These are phyloP conservation scores for Chloebia gouldiae DNA, from an alignment of 2,113 vertebrate species.

Conservation along the genomic window DNA sequence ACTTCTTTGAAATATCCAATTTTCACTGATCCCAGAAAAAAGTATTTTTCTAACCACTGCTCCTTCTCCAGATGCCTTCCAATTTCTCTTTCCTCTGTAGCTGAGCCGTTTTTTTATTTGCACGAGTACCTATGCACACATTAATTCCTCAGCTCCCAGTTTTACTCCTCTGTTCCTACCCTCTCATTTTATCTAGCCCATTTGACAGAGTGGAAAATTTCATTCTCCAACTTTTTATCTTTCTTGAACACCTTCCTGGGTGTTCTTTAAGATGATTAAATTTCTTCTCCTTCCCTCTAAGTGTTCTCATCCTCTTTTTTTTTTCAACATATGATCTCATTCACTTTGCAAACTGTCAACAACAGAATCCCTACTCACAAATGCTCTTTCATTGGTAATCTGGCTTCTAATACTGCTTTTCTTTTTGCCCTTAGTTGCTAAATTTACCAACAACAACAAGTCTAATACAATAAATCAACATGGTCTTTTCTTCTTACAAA, in stretches of 20 bases:
- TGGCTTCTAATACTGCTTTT: not conserved
- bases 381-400: not conserved
- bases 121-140: not conserved
- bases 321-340: not conserved
- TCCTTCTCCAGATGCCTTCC: not conserved
- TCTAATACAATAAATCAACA: not conserved
- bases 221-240: constrained; percentile 5
- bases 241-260: not conserved
- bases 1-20: not conserved
- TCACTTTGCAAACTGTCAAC: not conserved
- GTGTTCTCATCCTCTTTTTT: not conserved
- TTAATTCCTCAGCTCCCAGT: not conserved
- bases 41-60: not conserved
- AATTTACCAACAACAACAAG: not conserved
- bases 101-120: not conserved
- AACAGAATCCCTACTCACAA: not conserved
- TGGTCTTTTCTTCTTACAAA: not conserved
- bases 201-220: not conserved
- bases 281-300: not conserved
- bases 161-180: constrained; percentile 12
- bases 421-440: not conserved
- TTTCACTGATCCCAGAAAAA: not conserved
- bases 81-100: not conserved
- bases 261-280: not conserved
- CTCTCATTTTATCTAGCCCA: not conserved